These are phyloP conservation scores for Tetragnatha versicolor DNA, from an alignment of 1,140 invertebrate genomes.

Conservation along the genomic window DNA sequence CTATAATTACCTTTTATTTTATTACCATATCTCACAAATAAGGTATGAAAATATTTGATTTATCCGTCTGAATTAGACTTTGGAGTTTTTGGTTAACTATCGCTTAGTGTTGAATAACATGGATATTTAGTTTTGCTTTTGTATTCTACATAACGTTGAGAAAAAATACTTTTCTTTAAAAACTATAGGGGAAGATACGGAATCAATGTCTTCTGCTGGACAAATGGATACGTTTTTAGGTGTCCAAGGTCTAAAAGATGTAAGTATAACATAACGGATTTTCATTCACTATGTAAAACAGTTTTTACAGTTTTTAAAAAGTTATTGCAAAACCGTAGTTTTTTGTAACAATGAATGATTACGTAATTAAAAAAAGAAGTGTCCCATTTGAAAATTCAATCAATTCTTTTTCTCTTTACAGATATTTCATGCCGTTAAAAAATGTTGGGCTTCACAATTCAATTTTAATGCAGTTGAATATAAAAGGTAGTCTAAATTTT, in stretches of 20 bases:
- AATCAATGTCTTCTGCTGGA: constrained; percentile 79
- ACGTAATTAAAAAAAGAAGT: not conserved
- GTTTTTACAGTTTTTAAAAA: not conserved
- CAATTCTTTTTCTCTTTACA: constrained; percentile 57
- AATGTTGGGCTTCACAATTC: constrained; percentile 83
- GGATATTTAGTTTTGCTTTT: too few relatives aligned
- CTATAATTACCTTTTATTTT: not conserved
- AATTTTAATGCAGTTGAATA: constrained; percentile 78
- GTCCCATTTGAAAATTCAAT: not conserved
- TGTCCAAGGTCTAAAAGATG: constrained; percentile 61
- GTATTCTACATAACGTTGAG: too few relatives aligned
- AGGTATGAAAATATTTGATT: not conserved
- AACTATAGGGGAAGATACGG: constrained; percentile 77
- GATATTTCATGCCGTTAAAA: constrained; percentile 70
- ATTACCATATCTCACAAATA: not conserved
- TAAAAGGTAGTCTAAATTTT: constrained; percentile 64
- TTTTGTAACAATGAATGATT: not conserved
- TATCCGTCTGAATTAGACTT: too few relatives aligned
- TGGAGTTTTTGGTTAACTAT: too few relatives aligned
- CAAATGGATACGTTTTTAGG: constrained; percentile 82
- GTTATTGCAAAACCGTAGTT: not conserved
- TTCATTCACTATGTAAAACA: not conserved
- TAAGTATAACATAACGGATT: not conserved
- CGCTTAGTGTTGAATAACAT: too few relatives aligned
- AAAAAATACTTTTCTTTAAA: too few relatives aligned